Evolutionary conservation across 2,113 vertebrate species (phyloP).

Genomic region (Pycnonotus jocosus): DNA sequence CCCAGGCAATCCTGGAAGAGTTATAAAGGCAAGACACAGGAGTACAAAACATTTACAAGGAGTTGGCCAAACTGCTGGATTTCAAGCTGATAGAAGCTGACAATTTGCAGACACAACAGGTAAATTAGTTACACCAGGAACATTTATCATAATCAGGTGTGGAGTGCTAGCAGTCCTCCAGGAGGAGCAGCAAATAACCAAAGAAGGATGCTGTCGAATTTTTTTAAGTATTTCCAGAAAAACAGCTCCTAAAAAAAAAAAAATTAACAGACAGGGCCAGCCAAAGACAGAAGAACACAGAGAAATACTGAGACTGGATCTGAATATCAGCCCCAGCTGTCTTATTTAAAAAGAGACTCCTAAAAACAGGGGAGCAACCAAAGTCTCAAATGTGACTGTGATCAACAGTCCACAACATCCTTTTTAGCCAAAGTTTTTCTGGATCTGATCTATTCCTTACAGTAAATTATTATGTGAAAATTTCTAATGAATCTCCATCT

Average conservation of each 20-base stretch:
- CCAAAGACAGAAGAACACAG: background rate
- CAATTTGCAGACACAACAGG: background rate
- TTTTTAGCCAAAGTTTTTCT: background rate
- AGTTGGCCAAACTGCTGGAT: background rate
- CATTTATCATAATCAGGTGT: background rate
- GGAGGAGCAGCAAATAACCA: background rate
- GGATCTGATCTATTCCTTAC: background rate
- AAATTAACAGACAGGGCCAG: background rate
- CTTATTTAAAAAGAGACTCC: background rate
- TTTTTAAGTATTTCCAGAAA: background rate
- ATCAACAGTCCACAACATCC: background rate
- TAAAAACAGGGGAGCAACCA: background rate
- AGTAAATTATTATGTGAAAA: background rate
- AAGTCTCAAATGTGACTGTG: background rate
- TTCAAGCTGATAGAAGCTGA: background rate
- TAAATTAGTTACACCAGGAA: background rate
- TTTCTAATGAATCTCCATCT: background rate
- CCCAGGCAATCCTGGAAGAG: background rate
- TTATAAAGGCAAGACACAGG: background rate
- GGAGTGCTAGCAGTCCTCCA: background rate
- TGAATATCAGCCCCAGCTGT: background rate
- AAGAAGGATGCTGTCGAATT: background rate
- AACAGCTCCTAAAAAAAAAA: background rate
- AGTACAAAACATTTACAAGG: background rate
- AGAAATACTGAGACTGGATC: background rate